Conservation (phyloP, 2,113 vertebrate species). For the Corvus cornix region DNA sequence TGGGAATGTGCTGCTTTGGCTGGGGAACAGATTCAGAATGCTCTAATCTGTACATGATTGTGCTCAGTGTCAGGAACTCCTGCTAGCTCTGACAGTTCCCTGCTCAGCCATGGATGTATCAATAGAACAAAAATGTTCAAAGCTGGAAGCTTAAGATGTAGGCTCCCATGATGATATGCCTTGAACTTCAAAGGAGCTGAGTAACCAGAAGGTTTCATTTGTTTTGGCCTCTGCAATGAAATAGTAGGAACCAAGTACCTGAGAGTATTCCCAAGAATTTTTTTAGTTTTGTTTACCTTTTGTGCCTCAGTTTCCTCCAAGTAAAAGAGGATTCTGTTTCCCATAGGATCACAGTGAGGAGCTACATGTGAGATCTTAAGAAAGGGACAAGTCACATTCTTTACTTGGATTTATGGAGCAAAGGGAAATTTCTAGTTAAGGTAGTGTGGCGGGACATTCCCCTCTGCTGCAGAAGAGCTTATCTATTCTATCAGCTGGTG, state of each 20-base stretch:
- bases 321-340: background rate
- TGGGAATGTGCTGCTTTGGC: background rate
- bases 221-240: background rate
- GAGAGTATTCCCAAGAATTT: background rate
- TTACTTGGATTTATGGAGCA: background rate
- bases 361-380: background rate
- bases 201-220: background rate
- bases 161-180: background rate
- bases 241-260: background rate
- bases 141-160: background rate
- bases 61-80: background rate
- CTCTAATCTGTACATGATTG: background rate
- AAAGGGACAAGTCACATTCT: background rate
- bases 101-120: background rate
- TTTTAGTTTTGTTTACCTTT: background rate
- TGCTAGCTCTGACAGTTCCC: background rate
- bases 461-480: background rate
- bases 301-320: background rate
- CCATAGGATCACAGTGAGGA: background rate
- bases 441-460: accelerated
- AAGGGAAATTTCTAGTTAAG: background rate
- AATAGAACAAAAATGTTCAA: background rate
- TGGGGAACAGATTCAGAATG: background rate
- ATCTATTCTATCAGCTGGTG: background rate
- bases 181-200: background rate